Conservation (phyloP, 1,140 invertebrate species). For the Bathynomus jamesi region DNA sequence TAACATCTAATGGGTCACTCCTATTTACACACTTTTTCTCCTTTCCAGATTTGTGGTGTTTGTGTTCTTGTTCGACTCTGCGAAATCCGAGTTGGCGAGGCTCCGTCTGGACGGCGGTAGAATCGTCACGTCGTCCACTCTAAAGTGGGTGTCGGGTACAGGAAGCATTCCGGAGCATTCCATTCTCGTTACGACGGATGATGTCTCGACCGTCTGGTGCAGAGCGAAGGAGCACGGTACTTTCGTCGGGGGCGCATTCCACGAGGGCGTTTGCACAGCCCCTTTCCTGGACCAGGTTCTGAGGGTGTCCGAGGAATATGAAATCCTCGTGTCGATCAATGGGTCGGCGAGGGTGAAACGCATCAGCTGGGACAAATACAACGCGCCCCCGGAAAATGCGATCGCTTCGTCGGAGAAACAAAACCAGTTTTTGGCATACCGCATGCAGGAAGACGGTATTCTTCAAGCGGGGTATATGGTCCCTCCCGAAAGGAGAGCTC, state of each 20-base stretch:
- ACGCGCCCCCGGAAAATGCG: constrained; percentile 31
- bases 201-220: constrained; percentile 32
- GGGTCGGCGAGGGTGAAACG: constrained; percentile 25
- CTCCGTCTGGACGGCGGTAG: constrained; percentile 28
- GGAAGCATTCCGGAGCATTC: constrained; percentile 15
- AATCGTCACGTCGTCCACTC: constrained; percentile 30
- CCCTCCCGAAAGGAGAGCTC: constrained; percentile 20
- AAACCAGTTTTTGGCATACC: constrained; percentile 19
- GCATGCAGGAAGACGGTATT: constrained; percentile 13
- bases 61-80: constrained; percentile 4
- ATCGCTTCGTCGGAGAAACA: constrained; percentile 16
- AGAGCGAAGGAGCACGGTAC: constrained; percentile 30
- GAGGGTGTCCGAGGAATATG: constrained; percentile 16
- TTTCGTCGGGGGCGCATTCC: constrained; percentile 26
- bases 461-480: constrained; percentile 24
- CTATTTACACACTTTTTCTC: neutral
- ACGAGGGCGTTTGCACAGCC: constrained; percentile 26
- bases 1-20: too few relatives aligned
- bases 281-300: constrained; percentile 26
- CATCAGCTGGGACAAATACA: constrained; percentile 29
- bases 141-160: constrained; percentile 23
- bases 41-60: constrained; percentile 24
- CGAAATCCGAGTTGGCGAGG: constrained; percentile 25
- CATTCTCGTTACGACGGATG: constrained; percentile 21
- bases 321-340: constrained; percentile 32